These are phyloP conservation scores for Tinamus major DNA, from an alignment of 2,797 vertebrate species.

Conservation along the genomic window DNA sequence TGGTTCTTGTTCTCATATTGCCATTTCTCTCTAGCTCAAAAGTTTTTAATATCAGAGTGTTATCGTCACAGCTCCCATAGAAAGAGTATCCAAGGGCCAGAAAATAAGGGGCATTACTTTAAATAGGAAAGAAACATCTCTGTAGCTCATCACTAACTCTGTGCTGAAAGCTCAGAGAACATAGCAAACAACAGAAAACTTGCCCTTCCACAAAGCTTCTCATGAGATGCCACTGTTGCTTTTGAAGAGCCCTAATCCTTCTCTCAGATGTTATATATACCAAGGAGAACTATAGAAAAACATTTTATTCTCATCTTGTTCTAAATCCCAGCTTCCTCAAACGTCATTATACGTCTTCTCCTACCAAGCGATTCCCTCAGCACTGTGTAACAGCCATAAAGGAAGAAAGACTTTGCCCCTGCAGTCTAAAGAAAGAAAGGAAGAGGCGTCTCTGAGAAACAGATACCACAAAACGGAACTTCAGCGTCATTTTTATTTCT, in stretches of 20 bases:
- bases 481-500: background rate
- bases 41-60: background rate
- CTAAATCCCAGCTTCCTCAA: background rate
- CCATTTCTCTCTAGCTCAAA: background rate
- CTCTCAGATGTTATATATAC: too few relatives aligned
- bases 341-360: rapidly evolving
- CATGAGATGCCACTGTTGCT: too few relatives aligned
- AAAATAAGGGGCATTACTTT: background rate
- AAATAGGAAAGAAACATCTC: background rate
- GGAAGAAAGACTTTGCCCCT: rapidly evolving
- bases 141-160: background rate
- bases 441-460: background rate
- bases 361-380: rapidly evolving
- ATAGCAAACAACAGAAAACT: rapidly evolving
- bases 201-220: background rate
- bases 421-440: too few relatives aligned
- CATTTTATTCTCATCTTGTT: rapidly evolving
- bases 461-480: rapidly evolving
- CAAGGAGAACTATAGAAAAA: background rate
- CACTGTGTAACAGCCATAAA: rapidly evolving
- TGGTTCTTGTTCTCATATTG: background rate
- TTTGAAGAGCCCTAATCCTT: background rate
- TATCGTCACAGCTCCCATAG: background rate
- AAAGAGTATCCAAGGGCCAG: background rate
- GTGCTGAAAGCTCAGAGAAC: rapidly evolving